Conservation (phyloP, 2,113 vertebrate species). For the Coreoperca whiteheadi region DNA sequence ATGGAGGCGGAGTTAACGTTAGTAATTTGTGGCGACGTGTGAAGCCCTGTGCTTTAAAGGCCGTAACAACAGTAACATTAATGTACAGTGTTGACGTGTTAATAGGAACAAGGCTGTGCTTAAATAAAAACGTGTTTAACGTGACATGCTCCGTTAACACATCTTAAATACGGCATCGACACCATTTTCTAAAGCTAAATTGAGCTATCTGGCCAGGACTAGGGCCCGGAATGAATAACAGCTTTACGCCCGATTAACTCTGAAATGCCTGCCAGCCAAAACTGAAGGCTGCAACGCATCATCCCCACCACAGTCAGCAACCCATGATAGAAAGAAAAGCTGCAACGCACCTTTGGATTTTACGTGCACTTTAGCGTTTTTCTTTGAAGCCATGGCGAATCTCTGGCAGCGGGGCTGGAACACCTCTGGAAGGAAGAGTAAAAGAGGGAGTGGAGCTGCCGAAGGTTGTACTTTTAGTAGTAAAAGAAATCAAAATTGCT, state of each 20-base stretch:
- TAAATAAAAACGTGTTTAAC: not conserved
- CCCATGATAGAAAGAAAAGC: not conserved
- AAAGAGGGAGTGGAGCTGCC: no score
- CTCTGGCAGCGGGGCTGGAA: not conserved
- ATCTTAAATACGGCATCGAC: not conserved
- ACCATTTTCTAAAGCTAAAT: not conserved
- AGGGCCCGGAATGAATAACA: conserved; percentile 13
- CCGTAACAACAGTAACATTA: no score
- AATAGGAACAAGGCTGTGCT: not conserved
- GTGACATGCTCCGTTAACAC: not conserved
- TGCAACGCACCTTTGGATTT: conserved; percentile 76
- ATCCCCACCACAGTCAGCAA: not conserved
- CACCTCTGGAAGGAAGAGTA: not conserved
- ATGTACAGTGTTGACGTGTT: not conserved
- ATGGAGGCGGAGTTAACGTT: not conserved
- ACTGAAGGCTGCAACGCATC: conserved; percentile 36
- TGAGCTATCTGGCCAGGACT: not conserved
- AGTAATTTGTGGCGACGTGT: not conserved
- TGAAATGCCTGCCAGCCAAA: conserved; percentile 36
- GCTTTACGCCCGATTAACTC: conserved; percentile 47
- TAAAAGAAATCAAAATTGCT: conserved; percentile 56
- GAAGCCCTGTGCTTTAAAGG: not conserved
- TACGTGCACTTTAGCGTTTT: conserved; percentile 37
- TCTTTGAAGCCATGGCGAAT: conserved; percentile 76
- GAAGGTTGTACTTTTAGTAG: conserved; percentile 1